phyloP scores from a whole-genome alignment of 2,797 vertebrate species.

The Diceros bicornis region DNA sequence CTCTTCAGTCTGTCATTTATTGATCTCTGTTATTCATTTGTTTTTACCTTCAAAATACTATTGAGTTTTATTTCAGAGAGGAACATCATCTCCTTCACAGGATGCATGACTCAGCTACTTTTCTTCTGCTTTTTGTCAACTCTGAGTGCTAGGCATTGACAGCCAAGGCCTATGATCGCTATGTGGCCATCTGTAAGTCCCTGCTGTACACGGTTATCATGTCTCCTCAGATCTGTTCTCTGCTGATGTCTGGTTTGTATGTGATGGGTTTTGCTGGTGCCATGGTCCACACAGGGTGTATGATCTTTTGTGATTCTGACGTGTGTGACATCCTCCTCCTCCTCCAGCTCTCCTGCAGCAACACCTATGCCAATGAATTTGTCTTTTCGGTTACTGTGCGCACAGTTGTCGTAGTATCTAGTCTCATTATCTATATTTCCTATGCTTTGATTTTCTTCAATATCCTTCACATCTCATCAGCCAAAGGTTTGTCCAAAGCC shows the following conservation, averaged over 20 bases:
- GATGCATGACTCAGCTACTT: conserved; percentile 47
- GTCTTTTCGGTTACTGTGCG: conserved; percentile 6
- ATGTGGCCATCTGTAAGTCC: conserved; percentile 59
- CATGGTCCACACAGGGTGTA: neutral
- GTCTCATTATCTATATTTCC: conserved; percentile 31
- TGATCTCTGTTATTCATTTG: conserved; percentile 41
- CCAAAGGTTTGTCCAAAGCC: conserved; percentile 43
- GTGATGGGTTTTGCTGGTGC: conserved; percentile 30
- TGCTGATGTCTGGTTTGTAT: neutral
- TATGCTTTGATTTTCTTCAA: conserved; percentile 56
- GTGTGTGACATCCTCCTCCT: conserved; percentile 59
- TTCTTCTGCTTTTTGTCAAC: conserved; percentile 36
- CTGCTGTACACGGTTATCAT: neutral
- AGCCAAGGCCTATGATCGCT: conserved; percentile 46
- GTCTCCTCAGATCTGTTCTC: neutral
- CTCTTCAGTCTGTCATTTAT: conserved; percentile 54
- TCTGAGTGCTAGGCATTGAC: conserved; percentile 59
- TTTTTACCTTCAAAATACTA: conserved; percentile 1
- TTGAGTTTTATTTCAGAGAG: neutral
- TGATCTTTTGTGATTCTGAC: conserved; percentile 37
- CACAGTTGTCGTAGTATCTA: neutral
- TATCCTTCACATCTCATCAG: neutral
- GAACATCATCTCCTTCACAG: neutral
- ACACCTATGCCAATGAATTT: conserved; percentile 20
- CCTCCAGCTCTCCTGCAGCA: conserved; percentile 57